Conservation (phyloP, 2,888 invertebrate genomes). For the Aquatica leii region DNA sequence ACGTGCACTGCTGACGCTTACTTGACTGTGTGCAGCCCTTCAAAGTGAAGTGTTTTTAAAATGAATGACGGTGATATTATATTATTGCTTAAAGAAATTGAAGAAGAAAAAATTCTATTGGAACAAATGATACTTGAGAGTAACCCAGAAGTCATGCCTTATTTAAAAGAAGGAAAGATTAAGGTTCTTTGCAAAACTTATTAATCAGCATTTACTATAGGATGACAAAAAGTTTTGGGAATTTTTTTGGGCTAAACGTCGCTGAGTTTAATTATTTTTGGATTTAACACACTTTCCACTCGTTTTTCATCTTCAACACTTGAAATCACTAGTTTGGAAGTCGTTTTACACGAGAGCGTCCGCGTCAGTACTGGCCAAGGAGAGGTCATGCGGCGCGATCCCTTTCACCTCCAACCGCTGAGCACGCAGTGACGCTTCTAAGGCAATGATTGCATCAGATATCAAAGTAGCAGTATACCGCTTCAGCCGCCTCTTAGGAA, state of each 20-base stretch:
- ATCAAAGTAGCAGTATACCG: slow-evolving; percentile 1
- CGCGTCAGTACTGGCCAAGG: not conserved
- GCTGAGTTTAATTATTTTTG: not conserved
- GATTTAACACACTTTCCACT: too few relatives aligned
- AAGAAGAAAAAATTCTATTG: not conserved
- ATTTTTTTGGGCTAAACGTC: not conserved
- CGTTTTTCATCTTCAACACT: too few relatives aligned
- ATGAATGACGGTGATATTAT: too few relatives aligned
- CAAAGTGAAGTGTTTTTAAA: not conserved
- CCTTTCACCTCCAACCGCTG: not conserved
- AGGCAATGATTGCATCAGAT: slow-evolving; percentile 4
- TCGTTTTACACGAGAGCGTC: not conserved
- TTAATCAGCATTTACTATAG: not conserved
- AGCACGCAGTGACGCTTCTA: not conserved
- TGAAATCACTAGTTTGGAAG: too few relatives aligned
- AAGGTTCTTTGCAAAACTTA: not conserved
- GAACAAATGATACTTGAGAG: not conserved
- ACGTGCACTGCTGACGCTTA: not conserved
- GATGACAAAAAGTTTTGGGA: not conserved
- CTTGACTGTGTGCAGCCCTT: not conserved
- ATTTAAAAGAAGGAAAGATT: not conserved
- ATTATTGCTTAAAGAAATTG: not conserved
- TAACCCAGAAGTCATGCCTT: not conserved
- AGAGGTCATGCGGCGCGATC: slow-evolving; percentile 1
- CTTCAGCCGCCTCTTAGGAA: too few relatives aligned